These are phyloP conservation scores for Phalacrocorax pelagicus DNA, from an alignment of 2,113 vertebrate genomes.

Conservation along the genomic window DNA sequence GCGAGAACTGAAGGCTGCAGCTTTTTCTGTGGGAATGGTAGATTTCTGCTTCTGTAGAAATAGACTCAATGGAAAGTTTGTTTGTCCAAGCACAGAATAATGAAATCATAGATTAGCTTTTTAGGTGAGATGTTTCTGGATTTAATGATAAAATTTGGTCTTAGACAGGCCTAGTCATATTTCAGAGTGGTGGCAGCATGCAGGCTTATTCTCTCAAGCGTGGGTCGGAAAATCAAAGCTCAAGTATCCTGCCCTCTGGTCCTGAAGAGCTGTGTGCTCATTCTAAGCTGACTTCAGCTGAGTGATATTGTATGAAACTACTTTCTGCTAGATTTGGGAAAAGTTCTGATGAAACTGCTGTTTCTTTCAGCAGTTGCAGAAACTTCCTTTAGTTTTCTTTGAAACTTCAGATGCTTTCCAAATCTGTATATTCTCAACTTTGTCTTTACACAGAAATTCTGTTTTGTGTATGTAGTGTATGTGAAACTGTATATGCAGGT, in stretches of 20 bases:
- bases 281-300: not conserved
- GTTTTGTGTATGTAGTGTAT: not conserved
- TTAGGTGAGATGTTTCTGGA: not conserved
- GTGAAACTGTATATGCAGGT: not conserved
- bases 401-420: not conserved
- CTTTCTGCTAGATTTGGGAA: not conserved
- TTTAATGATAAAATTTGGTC: not conserved
- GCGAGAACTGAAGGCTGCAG: not conserved
- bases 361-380: too few relatives aligned
- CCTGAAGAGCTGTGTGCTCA: not conserved
- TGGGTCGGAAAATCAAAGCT: not conserved
- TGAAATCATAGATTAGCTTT: not conserved
- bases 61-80: not conserved
- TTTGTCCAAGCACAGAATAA: not conserved
- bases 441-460: not conserved
- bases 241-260: not conserved
- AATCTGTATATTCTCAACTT: not conserved
- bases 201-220: accelerated
- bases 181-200: not conserved
- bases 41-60: not conserved
- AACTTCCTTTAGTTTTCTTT: too few relatives aligned
- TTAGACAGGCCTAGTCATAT: not conserved
- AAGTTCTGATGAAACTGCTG: not conserved
- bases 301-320: not conserved
- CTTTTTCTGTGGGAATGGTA: not conserved